These are phyloP conservation scores for Sesia bembeciformis DNA, from an alignment of 2,888 invertebrate genomes.

Conservation along the genomic window DNA sequence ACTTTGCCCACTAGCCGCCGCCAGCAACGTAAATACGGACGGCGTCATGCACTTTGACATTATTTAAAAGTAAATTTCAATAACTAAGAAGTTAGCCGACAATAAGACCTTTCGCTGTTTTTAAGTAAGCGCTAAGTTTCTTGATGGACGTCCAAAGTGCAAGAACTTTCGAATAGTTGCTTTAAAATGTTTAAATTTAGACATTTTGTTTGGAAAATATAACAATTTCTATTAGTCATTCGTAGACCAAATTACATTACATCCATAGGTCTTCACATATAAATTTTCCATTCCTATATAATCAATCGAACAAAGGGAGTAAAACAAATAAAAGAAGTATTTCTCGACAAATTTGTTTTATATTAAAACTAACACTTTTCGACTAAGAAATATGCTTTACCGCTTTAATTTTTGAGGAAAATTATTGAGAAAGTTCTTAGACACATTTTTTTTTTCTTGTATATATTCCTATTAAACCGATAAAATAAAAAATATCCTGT, in stretches of 20 bases:
- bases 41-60: constrained; percentile 52
- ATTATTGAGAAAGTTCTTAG: too few species aligned
- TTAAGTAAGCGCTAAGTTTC: background rate
- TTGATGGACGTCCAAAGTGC: background rate
- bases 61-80: constrained; percentile 63
- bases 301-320: too few species aligned
- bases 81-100: constrained; percentile 46
- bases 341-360: too few species aligned
- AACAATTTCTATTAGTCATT: background rate
- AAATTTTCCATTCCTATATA: too few species aligned
- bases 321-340: too few species aligned
- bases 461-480: too few species aligned
- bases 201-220: background rate
- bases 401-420: too few species aligned
- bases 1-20: constrained; percentile 50
- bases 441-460: too few species aligned
- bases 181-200: background rate
- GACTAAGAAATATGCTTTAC: too few species aligned
- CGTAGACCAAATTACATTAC: background rate
- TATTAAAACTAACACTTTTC: too few species aligned
- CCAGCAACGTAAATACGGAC: constrained; percentile 25
- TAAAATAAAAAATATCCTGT: too few species aligned
- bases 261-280: too few species aligned
- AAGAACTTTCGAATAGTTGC: background rate
- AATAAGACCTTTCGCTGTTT: constrained; percentile 5